Base-by-base conservation (phyloP, 2,113 vertebrate genomes). In the Brachirus orientalis region DNA sequence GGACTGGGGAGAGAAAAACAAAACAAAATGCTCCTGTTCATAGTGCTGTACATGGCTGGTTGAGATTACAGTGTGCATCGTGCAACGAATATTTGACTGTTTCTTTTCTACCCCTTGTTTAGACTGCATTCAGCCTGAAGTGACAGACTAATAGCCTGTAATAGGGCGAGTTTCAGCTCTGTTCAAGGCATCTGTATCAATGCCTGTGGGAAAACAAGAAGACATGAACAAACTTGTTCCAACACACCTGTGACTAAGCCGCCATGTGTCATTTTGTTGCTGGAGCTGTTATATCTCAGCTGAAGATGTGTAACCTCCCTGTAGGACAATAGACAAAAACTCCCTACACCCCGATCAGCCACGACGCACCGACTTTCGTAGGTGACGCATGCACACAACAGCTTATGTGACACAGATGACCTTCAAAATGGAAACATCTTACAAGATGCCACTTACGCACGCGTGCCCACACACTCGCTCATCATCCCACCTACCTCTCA, bases 351-450 rank as follows among this genome's bases (percentile, higher is more conserved):
- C 59, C 36, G 46, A 52, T 55, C 36, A 10, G 35, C 14, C 52
- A 40, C 20, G 16, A 12, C 9, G 43, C 14, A 38, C 10, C 0
- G 20, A 33, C 61, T 9, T n/a, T 8, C 13, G 8, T 3, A 76
- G 63, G 70, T 84, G 87, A 87, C 80, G 61, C 81, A 83, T 20
- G 13, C 47, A 76, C 4, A 57, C 76, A 70, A 71, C 79, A 74
- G 86, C 71, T 76, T 77, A 35, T 2, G 74, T 88, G 89, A 90
- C 85, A 88, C 82, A 89, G 54, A 3, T 63, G 86, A 89, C 88
- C 89, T 90, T 88, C 65, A 72, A 75, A 80, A 69, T 70, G 44
- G 82, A 84, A 84, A 83, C 80, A 76, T 86, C 84, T 88, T 64
- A 72, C 33, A 50, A 68, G 82, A 67, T 53, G 60, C 64, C 65